Conservation (phyloP, 1,140 invertebrate species). For the Caenorhabditis remanei region DNA sequence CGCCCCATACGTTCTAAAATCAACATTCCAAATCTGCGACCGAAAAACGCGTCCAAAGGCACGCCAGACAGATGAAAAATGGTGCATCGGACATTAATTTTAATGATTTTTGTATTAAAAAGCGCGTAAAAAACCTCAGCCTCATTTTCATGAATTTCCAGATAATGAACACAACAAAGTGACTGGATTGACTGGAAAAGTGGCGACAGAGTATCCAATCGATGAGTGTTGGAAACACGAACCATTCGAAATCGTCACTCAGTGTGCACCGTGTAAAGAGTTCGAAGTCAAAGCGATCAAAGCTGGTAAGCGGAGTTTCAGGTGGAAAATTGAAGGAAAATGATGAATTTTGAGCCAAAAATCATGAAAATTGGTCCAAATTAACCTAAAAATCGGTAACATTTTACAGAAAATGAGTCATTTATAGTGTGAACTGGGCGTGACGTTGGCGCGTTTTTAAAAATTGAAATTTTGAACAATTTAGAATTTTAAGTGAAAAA, state of each 20-base stretch:
- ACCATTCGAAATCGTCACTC: slow-evolving; percentile 32
- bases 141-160: neutral
- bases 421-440: too few relatives aligned
- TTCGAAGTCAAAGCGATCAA: slow-evolving; percentile 53
- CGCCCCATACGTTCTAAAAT: too few relatives aligned
- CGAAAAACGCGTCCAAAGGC: too few relatives aligned
- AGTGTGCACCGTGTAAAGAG: slow-evolving; percentile 45
- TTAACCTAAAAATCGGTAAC: too few relatives aligned
- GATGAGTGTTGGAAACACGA: slow-evolving; percentile 47
- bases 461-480: too few relatives aligned
- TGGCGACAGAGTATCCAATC: neutral
- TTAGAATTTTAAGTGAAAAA: too few relatives aligned
- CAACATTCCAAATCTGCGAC: too few relatives aligned
- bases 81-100: neutral
- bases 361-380: too few relatives aligned
- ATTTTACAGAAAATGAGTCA: too few relatives aligned
- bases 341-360: neutral
- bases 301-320: neutral
- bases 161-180: slow-evolving; percentile 1
- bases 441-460: too few relatives aligned
- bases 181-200: neutral
- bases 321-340: neutral
- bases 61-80: too few relatives aligned
- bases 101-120: neutral
- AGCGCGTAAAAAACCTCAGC: too few relatives aligned